phyloP scores from a whole-genome alignment of 64 coral and sea anemone species.

The Actinia tenebrosa region DNA sequence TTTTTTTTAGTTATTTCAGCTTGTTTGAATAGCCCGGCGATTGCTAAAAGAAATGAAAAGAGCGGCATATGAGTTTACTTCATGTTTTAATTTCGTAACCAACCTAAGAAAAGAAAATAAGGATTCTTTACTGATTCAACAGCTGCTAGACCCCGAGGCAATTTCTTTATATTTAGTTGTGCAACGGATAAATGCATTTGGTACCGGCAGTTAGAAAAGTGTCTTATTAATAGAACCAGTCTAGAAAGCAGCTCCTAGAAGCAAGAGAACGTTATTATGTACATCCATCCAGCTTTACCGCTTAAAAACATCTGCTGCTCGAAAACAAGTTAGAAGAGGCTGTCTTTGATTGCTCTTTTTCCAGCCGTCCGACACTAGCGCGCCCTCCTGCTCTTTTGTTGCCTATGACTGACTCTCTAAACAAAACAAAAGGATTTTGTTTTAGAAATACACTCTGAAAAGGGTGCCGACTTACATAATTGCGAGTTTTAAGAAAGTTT shows the following conservation, averaged over 20 bases:
- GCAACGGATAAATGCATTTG: not conserved
- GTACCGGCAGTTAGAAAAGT: not conserved
- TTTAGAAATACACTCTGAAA: not conserved
- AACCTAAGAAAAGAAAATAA: not conserved
- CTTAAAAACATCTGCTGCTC: not conserved
- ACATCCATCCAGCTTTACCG: not conserved
- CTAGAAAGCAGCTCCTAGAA: no score
- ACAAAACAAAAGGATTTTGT: not conserved
- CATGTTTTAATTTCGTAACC: not conserved
- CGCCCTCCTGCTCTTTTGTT: not conserved
- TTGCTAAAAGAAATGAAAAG: not conserved
- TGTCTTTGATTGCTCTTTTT: not conserved
- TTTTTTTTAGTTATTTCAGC: no score
- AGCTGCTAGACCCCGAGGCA: not conserved
- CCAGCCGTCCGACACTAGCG: not conserved
- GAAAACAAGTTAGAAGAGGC: not conserved
- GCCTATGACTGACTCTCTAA: not conserved
- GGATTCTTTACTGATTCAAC: not conserved
- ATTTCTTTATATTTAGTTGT: not conserved
- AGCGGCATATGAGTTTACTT: not conserved
- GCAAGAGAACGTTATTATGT: not conserved
- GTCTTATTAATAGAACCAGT: not conserved
- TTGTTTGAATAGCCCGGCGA: no score
- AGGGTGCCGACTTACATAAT: not conserved
- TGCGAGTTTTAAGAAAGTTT: not conserved